Percentiles rank a stretch among this genome's conserved stretches.
Conservation (phyloP, 2,888 invertebrate genomes). For the Stenurella melanura region DNA sequence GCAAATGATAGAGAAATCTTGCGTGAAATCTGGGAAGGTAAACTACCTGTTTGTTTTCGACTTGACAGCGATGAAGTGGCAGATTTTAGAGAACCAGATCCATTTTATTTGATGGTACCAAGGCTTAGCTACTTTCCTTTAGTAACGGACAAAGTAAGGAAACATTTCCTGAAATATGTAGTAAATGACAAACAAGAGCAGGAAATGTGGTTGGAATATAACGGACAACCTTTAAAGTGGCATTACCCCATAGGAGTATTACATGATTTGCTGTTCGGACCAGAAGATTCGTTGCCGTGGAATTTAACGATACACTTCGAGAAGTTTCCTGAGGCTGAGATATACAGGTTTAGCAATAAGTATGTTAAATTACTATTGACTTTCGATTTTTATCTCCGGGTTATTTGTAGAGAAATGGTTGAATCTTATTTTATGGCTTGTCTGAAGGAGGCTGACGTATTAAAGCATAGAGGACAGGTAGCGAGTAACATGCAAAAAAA, state of each 20-base stretch:
- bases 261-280: constrained; percentile 85
- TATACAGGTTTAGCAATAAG: constrained; percentile 92
- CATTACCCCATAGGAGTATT: constrained; percentile 92
- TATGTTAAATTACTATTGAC: constrained; percentile 69
- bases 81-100: constrained; percentile 92
- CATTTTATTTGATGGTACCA: constrained; percentile 94
- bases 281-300: constrained; percentile 91
- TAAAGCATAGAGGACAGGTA: constrained; percentile 94
- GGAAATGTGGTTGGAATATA: constrained; percentile 96
- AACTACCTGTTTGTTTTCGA: constrained; percentile 94
- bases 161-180: constrained; percentile 90
- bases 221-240: constrained; percentile 94
- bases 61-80: constrained; percentile 91
- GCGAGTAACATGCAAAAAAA: constrained; percentile 95
- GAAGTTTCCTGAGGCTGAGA: constrained; percentile 91
- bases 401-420: constrained; percentile 84
- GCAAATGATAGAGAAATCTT: constrained; percentile 96
- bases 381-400: constrained; percentile 32
- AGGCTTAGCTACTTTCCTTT: constrained; percentile 95
- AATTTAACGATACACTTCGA: constrained; percentile 94
- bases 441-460: constrained; percentile 98
- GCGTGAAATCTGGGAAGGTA: constrained; percentile 96
- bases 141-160: constrained; percentile 95
- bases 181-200: constrained; percentile 87
- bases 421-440: constrained; percentile 97